These are phyloP conservation scores for Thera obeliscata DNA, from an alignment of 2,888 invertebrate genomes.

Conservation along the genomic window DNA sequence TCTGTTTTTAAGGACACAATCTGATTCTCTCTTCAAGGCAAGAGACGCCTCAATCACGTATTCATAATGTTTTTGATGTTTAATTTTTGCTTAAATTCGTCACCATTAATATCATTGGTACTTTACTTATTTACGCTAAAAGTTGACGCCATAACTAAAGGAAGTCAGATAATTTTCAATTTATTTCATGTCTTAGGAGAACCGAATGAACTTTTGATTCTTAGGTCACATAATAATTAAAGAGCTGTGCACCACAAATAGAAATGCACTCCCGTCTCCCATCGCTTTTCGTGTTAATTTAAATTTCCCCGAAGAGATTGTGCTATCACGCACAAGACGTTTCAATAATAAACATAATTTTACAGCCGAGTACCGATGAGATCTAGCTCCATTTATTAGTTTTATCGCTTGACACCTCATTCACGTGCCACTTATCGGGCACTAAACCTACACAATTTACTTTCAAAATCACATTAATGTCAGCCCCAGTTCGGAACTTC, in stretches of 20 bases:
- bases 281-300: background rate
- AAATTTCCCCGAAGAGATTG: conserved; percentile 29
- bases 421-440: conserved; percentile 69
- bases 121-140: too few relatives aligned
- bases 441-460: conserved; percentile 81
- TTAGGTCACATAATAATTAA: background rate
- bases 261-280: background rate
- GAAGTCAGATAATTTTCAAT: too few relatives aligned
- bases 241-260: conserved; percentile 1
- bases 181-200: too few relatives aligned
- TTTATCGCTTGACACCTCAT: conserved; percentile 81
- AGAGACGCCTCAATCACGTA: too few relatives aligned
- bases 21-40: too few relatives aligned
- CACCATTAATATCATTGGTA: too few relatives aligned
- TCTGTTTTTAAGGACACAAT: too few relatives aligned
- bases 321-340: conserved; percentile 42
- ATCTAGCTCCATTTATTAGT: conserved; percentile 75
- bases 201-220: too few relatives aligned
- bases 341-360: conserved; percentile 50
- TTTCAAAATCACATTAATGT: conserved; percentile 81
- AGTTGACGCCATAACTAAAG: too few relatives aligned
- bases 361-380: conserved; percentile 51
- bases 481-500: conserved; percentile 74
- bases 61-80: too few relatives aligned
- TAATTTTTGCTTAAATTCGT: too few relatives aligned